Evolutionary conservation across 2,113 vertebrate genomes (phyloP), one percentile per base, ranked within the genome.

Genomic region (Cariama cristata): DNA sequence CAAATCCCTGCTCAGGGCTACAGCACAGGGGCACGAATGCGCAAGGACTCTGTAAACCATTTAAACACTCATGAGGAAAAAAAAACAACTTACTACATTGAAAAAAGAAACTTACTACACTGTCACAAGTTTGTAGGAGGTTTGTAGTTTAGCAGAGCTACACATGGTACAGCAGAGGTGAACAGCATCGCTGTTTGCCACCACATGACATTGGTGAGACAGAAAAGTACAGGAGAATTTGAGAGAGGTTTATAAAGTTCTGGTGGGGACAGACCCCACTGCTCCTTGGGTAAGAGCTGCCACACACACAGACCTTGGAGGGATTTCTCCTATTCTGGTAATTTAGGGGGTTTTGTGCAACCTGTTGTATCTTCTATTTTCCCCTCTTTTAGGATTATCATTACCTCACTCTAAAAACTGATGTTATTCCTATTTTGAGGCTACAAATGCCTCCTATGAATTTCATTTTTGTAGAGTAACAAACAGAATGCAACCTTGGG

Each of bases 1-100:
- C 56, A 60, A 60, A 44, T n/a, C 33, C 35, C 45, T 38, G 5
- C 32, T 35, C 30, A 8, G 6, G n/a, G 24, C 45, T 45, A 9
- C 0, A 0, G 27, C 62, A 35, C 40, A 52, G 6, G 5, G 14
- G 4, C 33, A 17, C 0, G 1, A 6, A 53, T 12, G 23, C 33
- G 49, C 23, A 30, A 60, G 16, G 49, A 45, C 44, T 27, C 26
- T 26, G 3, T 14, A 49, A 67, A 9, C 10, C 24, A n/a, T 50
- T 45, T 69, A 28, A 83, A 79, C 3, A 18, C 30, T 52, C 40
- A 42, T 3, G 2, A 50, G 6, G 21, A 74, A 56, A 72, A 81
- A 45, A 62, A 4, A 26, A 32, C 53, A 52, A 11, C n/a, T n/a
- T n/a, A 18, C 0, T 0, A 4, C 3, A 0, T 38, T 38, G 38